Conservation (phyloP, 2,113 vertebrate species). For the Bufo gargarizans region DNA sequence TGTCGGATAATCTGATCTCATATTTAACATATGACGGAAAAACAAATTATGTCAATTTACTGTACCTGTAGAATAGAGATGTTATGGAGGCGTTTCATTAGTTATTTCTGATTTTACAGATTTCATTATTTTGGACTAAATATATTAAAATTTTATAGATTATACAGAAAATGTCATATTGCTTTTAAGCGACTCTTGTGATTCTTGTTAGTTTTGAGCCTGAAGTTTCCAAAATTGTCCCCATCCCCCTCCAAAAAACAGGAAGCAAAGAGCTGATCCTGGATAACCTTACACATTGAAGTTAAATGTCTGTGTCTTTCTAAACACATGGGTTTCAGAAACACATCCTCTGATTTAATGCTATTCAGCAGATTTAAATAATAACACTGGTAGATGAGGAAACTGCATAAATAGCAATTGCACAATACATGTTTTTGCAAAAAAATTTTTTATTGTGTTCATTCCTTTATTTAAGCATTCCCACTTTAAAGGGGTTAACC, state of each 20-base stretch:
- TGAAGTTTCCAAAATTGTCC: not conserved
- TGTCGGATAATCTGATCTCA: not conserved
- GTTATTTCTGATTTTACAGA: not conserved
- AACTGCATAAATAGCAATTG: not conserved
- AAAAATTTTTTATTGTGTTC: too few relatives aligned
- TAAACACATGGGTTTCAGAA: not conserved
- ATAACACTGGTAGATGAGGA: not conserved
- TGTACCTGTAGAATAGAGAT: too few relatives aligned
- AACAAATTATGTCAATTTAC: not conserved
- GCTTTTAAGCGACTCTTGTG: not conserved
- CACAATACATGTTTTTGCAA: too few relatives aligned
- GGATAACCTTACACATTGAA: not conserved
- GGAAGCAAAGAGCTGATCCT: constrained; percentile 20
- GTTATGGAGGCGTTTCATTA: too few relatives aligned
- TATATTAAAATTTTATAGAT: not conserved
- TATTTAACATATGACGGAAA: not conserved
- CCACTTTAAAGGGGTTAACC: too few relatives aligned
- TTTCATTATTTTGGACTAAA: too few relatives aligned
- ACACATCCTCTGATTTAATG: not conserved
- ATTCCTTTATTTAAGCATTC: too few relatives aligned
- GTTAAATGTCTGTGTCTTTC: not conserved
- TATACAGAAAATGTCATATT: not conserved
- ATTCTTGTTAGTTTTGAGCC: not conserved
- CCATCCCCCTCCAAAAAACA: constrained; percentile 39
- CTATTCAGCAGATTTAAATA: constrained; percentile 2